These are phyloP conservation scores for Eidolon dupreanum DNA, from an alignment of 2,797 vertebrate genomes.

Conservation along the genomic window DNA sequence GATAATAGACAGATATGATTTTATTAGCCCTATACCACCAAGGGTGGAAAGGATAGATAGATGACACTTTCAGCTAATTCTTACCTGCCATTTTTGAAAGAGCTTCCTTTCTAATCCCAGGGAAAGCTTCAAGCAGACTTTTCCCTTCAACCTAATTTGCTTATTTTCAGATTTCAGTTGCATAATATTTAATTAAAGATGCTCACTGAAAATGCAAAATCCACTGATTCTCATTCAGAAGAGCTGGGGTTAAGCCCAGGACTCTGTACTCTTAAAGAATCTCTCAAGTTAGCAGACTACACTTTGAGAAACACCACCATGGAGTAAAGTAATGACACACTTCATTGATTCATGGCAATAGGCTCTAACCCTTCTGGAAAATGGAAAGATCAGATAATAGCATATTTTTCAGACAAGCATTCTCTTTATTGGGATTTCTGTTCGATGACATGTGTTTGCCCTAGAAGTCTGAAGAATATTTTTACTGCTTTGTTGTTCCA, in stretches of 20 bases:
- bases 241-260: background rate
- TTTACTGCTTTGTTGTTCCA: conserved; percentile 4
- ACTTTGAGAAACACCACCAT: background rate
- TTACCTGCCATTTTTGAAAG: background rate
- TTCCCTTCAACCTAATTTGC: background rate
- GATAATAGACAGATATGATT: background rate
- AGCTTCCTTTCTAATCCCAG: background rate
- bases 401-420: conserved; percentile 12
- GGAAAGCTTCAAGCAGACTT: background rate
- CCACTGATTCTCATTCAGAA: background rate
- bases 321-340: background rate
- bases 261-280: background rate
- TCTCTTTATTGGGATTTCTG: conserved; percentile 24
- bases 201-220: background rate
- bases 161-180: background rate
- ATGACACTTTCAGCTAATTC: background rate
- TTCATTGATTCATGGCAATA: background rate
- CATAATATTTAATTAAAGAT: background rate
- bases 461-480: conserved; percentile 14
- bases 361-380: background rate
- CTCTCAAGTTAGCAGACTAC: background rate
- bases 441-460: background rate
- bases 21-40: background rate
- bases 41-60: background rate
- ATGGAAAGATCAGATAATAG: background rate